These are phyloP conservation scores for Iphiclides podalirius DNA, from an alignment of 2,888 invertebrate species.

Conservation along the genomic window DNA sequence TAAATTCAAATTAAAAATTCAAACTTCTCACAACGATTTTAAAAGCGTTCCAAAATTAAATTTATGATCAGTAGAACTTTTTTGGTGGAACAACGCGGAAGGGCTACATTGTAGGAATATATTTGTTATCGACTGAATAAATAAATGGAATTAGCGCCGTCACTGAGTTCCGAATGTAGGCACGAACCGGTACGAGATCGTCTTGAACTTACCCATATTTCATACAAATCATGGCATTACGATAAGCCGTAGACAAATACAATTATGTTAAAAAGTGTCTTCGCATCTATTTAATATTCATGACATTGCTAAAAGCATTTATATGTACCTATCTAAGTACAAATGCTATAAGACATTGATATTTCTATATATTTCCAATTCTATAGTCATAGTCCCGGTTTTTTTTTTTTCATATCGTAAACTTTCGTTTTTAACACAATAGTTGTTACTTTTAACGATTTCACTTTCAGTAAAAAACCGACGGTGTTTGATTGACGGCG, in stretches of 20 bases:
- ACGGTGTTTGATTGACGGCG: conserved; percentile 7
- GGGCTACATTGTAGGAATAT: too few species aligned
- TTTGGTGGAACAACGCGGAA: too few species aligned
- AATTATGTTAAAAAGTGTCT: conserved; percentile 19
- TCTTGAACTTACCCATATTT: conserved; percentile 17
- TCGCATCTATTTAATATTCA: conserved; percentile 18
- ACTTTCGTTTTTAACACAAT: conserved; percentile 69
- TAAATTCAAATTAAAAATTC: too few species aligned
- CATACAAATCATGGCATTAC: conserved; percentile 21
- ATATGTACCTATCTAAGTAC: too few species aligned
- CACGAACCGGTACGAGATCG: conserved; percentile 21
- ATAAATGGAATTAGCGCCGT: neutral
- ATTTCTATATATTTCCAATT: too few species aligned
- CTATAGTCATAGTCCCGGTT: too few species aligned
- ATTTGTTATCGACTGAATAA: neutral
- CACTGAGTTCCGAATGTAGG: conserved; percentile 5
- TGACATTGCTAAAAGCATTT: conserved; percentile 20
- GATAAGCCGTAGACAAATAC: conserved; percentile 20
- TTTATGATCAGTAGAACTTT: too few species aligned
- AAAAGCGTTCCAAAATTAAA: too few species aligned
- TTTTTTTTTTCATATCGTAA: conserved; percentile 1
- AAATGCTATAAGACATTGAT: too few species aligned
- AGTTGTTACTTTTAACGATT: conserved; percentile 24
- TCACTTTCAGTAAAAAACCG: conserved; percentile 22
- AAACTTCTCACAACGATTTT: too few species aligned